These are phyloP conservation scores for Danio rerio DNA, from an alignment of 2,113 vertebrate genomes.

Conservation along the genomic window GRCz12tu NC_133182.1:44091501-44092000, in stretches of 20 bases:
- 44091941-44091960: constrained; percentile 70
- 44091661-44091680: not conserved
- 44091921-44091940: constrained; percentile 66
- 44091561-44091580: constrained; percentile 20
- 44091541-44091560: not conserved
- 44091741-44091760: constrained; percentile 57
- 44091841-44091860: constrained; percentile 75
- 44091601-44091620: constrained; percentile 11
- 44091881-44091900: constrained; percentile 66
- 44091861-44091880: constrained; percentile 71
- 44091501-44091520: constrained; percentile 45
- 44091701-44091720: constrained; percentile 11
- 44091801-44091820: constrained; percentile 70
- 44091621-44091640: constrained; percentile 47
- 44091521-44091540: constrained; percentile 29
- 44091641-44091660: constrained; percentile 27
- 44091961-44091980: constrained; percentile 72
- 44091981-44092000: constrained; percentile 63
- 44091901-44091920: constrained; percentile 67
- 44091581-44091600: not conserved
- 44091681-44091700: constrained; percentile 20
- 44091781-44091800: constrained; percentile 68
- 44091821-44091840: constrained; percentile 74
- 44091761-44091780: constrained; percentile 66
- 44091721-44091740: constrained; percentile 42